Evolutionary conservation across 2,113 vertebrate species (phyloP).

Genomic region (Anhinga anhinga): DNA sequence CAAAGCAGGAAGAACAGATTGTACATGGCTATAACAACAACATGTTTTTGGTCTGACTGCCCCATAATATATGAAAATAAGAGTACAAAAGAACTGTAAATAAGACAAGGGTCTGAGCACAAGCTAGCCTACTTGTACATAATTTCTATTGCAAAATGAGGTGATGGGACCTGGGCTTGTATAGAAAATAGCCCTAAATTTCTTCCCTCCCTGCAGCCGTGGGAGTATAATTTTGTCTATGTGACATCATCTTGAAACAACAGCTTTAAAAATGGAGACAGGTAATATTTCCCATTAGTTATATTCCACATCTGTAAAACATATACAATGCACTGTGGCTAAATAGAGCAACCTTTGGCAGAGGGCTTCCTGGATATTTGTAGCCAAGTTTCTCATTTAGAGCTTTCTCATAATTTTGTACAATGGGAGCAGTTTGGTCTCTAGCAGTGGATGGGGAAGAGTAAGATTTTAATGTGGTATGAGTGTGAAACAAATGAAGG

Average conservation of each 20-base stretch:
- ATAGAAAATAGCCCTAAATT: conserved; percentile 2
- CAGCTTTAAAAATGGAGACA: neutral
- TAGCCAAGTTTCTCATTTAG: neutral
- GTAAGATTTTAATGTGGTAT: neutral
- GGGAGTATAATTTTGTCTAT: neutral
- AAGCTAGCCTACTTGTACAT: neutral
- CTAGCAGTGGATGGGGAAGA: neutral
- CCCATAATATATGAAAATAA: conserved; percentile 14
- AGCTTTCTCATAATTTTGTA: neutral
- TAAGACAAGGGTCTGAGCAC: neutral
- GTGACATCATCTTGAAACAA: conserved; percentile 25
- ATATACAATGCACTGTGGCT: neutral
- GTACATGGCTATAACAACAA: neutral
- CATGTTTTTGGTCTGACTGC: neutral
- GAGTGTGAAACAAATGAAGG: neutral
- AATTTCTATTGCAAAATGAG: conserved; percentile 12
- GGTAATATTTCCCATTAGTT: conserved; percentile 25
- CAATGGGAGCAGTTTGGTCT: neutral
- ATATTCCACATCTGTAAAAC: conserved; percentile 1
- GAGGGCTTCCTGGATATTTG: neutral
- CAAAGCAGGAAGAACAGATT: neutral
- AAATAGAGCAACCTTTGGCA: neutral
- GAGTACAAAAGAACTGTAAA: neutral
- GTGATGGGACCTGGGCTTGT: neutral
- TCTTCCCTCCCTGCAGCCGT: neutral